Evolutionary conservation across 1,140 invertebrate genomes (phyloP).

Genomic region (Drosophila sulfurigaster): DNA sequence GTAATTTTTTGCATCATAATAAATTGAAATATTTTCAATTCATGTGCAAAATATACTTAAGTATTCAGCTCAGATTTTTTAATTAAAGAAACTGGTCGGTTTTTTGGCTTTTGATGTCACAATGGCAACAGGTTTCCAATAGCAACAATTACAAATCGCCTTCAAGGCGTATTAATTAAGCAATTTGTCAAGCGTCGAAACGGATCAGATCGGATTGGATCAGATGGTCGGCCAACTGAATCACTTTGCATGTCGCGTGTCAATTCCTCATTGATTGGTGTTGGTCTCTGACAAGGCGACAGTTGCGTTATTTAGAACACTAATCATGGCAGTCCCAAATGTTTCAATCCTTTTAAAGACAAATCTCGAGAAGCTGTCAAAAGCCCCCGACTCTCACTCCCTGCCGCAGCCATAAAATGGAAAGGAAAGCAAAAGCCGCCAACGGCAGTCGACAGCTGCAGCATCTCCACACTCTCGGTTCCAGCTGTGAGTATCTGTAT

Average conservation of each 20-base stretch:
- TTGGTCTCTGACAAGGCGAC: constrained; percentile 37
- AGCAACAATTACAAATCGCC: constrained; percentile 65
- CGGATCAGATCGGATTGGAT: neutral
- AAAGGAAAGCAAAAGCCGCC: constrained; percentile 57
- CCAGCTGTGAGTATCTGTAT: constrained; percentile 34
- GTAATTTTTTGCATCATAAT: constrained; percentile 27
- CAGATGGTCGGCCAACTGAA: constrained; percentile 29
- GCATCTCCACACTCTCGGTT: constrained; percentile 11
- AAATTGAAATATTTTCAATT: constrained; percentile 24
- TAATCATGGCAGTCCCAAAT: constrained; percentile 76
- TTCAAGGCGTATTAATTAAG: constrained; percentile 75
- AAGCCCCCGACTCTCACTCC: constrained; percentile 6
- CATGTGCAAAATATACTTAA: constrained; percentile 7
- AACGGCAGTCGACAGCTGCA: constrained; percentile 58
- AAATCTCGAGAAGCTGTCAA: constrained; percentile 39
- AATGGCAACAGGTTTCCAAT: constrained; percentile 33
- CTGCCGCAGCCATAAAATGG: constrained; percentile 1
- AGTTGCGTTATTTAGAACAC: constrained; percentile 72
- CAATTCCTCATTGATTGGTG: constrained; percentile 59
- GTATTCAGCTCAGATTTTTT: constrained; percentile 37
- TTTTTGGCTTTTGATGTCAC: constrained; percentile 42
- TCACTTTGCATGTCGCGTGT: constrained; percentile 69
- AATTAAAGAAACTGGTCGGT: constrained; percentile 64
- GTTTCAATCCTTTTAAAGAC: constrained; percentile 64
- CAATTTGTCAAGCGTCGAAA: constrained; percentile 72